These are phyloP conservation scores for Diachasma alloeum DNA, from an alignment of 1,140 invertebrate genomes.

Conservation along the genomic window DNA sequence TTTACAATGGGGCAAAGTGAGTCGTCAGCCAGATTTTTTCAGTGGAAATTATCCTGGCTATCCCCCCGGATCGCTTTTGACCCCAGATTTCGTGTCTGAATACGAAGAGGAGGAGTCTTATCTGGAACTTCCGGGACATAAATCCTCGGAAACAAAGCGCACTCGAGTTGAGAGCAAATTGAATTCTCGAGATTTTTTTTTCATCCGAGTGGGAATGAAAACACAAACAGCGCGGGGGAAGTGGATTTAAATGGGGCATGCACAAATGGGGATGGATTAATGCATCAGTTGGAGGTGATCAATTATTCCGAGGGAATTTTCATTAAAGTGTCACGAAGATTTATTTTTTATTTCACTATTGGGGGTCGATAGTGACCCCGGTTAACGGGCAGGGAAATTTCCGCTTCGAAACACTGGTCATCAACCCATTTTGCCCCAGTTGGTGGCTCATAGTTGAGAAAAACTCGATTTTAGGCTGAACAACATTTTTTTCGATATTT, in stretches of 20 bases:
- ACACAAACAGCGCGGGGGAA: background rate
- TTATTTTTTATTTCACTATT: too few relatives aligned
- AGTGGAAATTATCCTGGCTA: background rate
- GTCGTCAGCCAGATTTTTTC: background rate
- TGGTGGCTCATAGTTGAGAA: background rate
- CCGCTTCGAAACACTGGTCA: too few relatives aligned
- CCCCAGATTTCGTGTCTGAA: background rate
- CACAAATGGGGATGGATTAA: background rate
- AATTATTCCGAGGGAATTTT: background rate
- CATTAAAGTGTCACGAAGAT: background rate
- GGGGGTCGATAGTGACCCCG: too few relatives aligned
- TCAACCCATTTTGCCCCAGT: too few relatives aligned
- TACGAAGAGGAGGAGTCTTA: background rate
- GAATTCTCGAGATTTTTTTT: background rate
- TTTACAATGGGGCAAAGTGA: background rate
- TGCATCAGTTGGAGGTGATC: background rate
- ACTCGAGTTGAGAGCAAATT: background rate
- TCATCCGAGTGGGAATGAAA: background rate
- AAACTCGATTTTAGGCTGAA: background rate
- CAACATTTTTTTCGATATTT: too few relatives aligned
- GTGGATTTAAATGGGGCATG: background rate
- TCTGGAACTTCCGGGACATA: background rate
- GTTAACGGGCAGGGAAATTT: too few relatives aligned
- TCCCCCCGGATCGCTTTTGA: background rate
- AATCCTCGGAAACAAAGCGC: background rate